phyloP scores from a whole-genome alignment of 2,113 vertebrate species.

The Erpornis zantholeuca region DNA sequence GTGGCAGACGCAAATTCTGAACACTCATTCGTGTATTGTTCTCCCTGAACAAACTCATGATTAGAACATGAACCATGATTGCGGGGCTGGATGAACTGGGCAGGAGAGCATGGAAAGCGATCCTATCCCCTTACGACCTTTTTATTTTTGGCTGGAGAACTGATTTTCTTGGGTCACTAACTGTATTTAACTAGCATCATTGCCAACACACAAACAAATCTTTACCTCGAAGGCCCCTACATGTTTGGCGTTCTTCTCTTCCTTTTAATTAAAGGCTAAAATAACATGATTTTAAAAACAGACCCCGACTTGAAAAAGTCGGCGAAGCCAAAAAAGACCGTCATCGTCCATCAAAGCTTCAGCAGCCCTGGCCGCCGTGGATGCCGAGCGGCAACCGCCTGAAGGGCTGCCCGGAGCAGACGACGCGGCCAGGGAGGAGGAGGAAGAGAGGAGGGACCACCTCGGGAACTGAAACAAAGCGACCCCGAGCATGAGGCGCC shows the following conservation, averaged over 20 bases:
- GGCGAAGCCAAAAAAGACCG: not conserved
- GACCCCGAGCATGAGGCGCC: not conserved
- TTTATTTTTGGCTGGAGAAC: not conserved
- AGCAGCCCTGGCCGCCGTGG: fast-evolving
- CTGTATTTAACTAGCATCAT: not conserved
- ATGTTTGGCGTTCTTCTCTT: not conserved
- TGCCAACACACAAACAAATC: not conserved
- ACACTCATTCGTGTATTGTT: too few relatives aligned
- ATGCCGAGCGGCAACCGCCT: fast-evolving
- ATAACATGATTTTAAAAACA: not conserved
- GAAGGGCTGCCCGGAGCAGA: not conserved
- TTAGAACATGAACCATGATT: not conserved
- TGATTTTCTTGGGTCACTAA: not conserved
- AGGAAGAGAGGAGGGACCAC: not conserved
- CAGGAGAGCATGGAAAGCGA: not conserved
- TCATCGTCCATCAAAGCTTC: not conserved
- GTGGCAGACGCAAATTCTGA: not conserved
- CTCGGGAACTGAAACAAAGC: not conserved
- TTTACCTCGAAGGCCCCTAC: not conserved
- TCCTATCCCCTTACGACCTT: not conserved
- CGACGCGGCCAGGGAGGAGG: not conserved
- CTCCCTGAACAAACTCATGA: too few relatives aligned
- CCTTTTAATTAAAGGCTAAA: not conserved
- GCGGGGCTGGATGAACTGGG: not conserved
- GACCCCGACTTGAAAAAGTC: not conserved